Conservation (phyloP, 2,113 vertebrate species). For the Dipodomys ordii region DNA sequence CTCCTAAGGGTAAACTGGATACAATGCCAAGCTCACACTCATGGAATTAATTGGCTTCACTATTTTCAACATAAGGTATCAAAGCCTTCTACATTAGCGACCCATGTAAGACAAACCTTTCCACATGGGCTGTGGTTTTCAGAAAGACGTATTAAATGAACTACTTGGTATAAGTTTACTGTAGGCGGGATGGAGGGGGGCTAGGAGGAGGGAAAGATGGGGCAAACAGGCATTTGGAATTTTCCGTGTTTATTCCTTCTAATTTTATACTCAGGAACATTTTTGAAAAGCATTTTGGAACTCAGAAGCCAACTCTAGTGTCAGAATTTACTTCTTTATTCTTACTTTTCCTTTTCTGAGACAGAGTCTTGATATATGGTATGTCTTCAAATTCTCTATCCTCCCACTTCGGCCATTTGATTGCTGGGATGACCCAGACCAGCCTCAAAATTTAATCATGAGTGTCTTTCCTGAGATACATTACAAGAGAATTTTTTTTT, state of each 20-base stretch:
- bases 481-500: not conserved
- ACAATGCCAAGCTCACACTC: conserved; percentile 74
- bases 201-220: not conserved
- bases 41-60: conserved; percentile 72
- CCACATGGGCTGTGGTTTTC: conserved; percentile 56
- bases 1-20: conserved; percentile 48
- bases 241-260: conserved; percentile 56
- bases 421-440: not conserved
- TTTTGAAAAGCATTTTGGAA: conserved; percentile 8
- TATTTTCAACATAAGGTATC: conserved; percentile 74
- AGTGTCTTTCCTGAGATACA: not conserved
- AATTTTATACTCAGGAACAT: conserved; percentile 41
- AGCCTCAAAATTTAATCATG: not conserved
- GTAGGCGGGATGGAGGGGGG: too few species aligned
- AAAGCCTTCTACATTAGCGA: conserved; percentile 69
- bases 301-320: conserved; percentile 48
- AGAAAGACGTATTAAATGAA: conserved; percentile 65
- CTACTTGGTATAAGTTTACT: conserved; percentile 59
- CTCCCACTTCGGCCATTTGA: not conserved
- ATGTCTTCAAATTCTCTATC: not conserved
- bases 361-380: not conserved
- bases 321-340: conserved; percentile 37
- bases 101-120: conserved; percentile 62
- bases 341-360: not conserved
- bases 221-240: conserved; percentile 42